Percentiles rank a stretch among this genome's conserved stretches.
Evolutionary conservation across 2,888 invertebrate genomes (phyloP).

Genomic region (Nymphalis urticae): DNA sequence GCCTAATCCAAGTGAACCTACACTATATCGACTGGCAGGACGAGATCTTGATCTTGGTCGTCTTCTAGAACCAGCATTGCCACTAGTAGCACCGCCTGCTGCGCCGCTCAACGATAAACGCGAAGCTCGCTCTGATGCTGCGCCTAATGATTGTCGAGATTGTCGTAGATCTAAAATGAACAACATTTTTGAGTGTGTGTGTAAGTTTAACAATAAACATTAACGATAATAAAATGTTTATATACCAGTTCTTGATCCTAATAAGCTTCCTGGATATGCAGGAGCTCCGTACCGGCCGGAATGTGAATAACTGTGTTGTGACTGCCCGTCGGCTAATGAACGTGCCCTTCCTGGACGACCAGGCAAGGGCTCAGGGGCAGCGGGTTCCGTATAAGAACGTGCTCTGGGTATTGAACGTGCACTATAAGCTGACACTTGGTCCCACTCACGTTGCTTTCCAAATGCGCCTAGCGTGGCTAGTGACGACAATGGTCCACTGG

Average conservation of each 20-base stretch:
- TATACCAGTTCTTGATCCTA: slow-evolving; percentile 76
- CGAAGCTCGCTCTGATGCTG: slow-evolving; percentile 90
- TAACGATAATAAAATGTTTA: not conserved
- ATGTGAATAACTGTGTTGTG: slow-evolving; percentile 93
- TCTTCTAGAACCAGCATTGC: slow-evolving; percentile 84
- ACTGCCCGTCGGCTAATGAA: slow-evolving; percentile 93
- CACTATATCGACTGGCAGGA: slow-evolving; percentile 89
- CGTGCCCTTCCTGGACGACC: slow-evolving; percentile 89
- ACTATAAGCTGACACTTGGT: slow-evolving; percentile 92
- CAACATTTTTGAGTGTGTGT: not conserved
- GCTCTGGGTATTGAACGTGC: slow-evolving; percentile 94
- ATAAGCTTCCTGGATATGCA: slow-evolving; percentile 86
- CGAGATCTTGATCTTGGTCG: slow-evolving; percentile 90
- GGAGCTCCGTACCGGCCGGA: slow-evolving; percentile 89
- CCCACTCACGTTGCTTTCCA: slow-evolving; percentile 89
- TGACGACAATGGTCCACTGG: slow-evolving; percentile 89
- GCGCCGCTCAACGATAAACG: slow-evolving; percentile 86
- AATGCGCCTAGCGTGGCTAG: slow-evolving; percentile 92
- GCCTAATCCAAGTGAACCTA: slow-evolving; percentile 91
- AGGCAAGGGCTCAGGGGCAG: slow-evolving; percentile 87
- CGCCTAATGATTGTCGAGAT: slow-evolving; percentile 92
- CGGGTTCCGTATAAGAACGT: slow-evolving; percentile 87
- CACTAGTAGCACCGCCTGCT: slow-evolving; percentile 83
- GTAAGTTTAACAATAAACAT: not conserved
- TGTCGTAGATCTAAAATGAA: slow-evolving; percentile 87